Evolutionary conservation across 2,888 invertebrate species (phyloP), one percentile per base, ranked within the genome.

Genomic region (Epistrophe grossulariae): DNA sequence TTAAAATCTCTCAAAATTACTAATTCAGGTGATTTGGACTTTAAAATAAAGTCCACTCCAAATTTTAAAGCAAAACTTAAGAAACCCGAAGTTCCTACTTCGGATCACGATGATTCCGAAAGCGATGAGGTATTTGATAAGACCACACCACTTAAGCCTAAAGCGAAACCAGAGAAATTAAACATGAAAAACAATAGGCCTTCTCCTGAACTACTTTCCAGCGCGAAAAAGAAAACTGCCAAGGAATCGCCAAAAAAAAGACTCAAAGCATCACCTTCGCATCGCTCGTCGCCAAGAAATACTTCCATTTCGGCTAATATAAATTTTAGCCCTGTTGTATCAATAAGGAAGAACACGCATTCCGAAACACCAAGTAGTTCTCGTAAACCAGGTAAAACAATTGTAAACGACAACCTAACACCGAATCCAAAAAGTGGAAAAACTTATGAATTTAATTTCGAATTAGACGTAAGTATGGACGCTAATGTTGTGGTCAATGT

Each of bases 1-100:
- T 92, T 98, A 0, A 95, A 96, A 90, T 93, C 93, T 24, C 92
- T 95, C 68, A 95, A 95, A 10, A 94, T 94, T 52, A 91, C 94
- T 0, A 92, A 94, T 68, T 93, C 91, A 57, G 95, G 94, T 55
- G 95, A 95, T 88, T 92, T 97, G 24, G 94, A 91, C 9, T 91
- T 92, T 8, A 90, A 90, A 60, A 4, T 90, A 0, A 90, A 90
- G 62, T 45, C 79, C 1, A 45, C 77, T 8, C 59, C 13, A 13
- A 85, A 82, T 40, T 57, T 50, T 0, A 88, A 76, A 52, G 40
- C 70, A 4, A 88, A 87, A 60, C 62, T 80, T 8, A 79, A 80
- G 17, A 15, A 88, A 7, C 76, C 89, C 6, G 40, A 66, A 28
- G 9, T 5, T 8, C 0, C 10, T 11, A 13, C 17, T 10, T 55